phyloP scores from a whole-genome alignment of 2,888 invertebrate species.

The Maniola hyperantus region DNA sequence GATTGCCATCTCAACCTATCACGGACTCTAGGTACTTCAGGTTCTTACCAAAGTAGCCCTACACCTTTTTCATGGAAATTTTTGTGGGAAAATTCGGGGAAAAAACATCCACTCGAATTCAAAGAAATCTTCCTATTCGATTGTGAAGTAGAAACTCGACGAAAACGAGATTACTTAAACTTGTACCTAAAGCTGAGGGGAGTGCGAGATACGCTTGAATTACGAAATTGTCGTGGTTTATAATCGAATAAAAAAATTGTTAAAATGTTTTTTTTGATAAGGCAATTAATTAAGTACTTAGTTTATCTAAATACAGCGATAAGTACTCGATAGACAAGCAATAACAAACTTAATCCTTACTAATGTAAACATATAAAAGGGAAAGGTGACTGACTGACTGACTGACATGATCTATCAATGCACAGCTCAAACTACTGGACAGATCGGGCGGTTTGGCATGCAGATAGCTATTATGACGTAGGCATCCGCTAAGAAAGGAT shows the following conservation, averaged over 20 bases:
- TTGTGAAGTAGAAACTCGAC: neutral
- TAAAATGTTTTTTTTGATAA: neutral
- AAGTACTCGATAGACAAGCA: no score
- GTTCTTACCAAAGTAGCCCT: neutral
- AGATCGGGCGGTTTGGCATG: no score
- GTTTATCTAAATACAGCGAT: no score
- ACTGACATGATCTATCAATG: no score
- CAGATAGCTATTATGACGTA: no score
- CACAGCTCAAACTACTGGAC: no score
- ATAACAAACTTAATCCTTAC: no score
- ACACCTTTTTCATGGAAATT: neutral
- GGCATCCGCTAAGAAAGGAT: no score
- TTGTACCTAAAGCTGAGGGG: neutral
- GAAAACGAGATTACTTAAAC: constrained; percentile 4
- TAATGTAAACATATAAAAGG: no score
- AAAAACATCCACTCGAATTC: neutral
- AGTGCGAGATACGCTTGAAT: neutral
- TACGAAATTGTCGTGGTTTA: neutral
- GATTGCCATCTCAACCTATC: no score
- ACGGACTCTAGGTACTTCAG: no score
- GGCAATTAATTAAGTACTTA: neutral
- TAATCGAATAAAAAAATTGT: neutral
- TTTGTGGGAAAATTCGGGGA: neutral
- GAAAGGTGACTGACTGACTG: no score
- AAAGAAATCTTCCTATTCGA: neutral